Evolutionary conservation across 1,140 invertebrate species (phyloP).

Genomic region (Hyphantria cunea): DNA sequence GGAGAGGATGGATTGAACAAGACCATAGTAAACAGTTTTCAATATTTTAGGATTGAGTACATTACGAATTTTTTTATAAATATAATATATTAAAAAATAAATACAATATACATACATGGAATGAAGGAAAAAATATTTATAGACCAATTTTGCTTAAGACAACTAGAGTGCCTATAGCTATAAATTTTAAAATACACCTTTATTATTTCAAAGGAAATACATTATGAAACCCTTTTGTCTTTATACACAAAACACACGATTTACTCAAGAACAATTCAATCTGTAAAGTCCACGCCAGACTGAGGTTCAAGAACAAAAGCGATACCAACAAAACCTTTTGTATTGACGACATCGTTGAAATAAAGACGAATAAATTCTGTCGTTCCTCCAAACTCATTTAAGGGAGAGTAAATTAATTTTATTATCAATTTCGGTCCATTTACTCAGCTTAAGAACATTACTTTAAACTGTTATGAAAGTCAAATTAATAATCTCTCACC

Average conservation of each 20-base stretch:
- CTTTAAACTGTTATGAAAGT: constrained; percentile 35
- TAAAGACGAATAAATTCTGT: constrained; percentile 28
- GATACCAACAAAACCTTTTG: constrained; percentile 25
- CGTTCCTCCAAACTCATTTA: constrained; percentile 23
- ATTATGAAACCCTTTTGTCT: not conserved
- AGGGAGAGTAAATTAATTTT: constrained; percentile 34
- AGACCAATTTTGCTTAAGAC: no score
- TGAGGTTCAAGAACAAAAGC: constrained; percentile 10
- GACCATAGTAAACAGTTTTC: no score
- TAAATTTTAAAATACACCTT: no score
- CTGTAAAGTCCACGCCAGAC: constrained; percentile 18
- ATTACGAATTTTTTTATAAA: no score
- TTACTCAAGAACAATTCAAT: constrained; percentile 8
- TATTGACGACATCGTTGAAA: constrained; percentile 23
- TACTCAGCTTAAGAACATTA: constrained; percentile 35
- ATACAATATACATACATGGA: no score
- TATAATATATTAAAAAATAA: no score
- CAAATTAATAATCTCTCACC: constrained; percentile 37
- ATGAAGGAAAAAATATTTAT: no score
- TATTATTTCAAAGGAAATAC: not conserved
- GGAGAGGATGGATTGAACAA: no score
- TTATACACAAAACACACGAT: constrained; percentile 4
- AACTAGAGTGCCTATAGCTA: no score
- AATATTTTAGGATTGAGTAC: no score
- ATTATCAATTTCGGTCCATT: constrained; percentile 40